phyloP scores from a whole-genome alignment of 2,797 vertebrate genomes.

The Tragelaphus oryx region DNA sequence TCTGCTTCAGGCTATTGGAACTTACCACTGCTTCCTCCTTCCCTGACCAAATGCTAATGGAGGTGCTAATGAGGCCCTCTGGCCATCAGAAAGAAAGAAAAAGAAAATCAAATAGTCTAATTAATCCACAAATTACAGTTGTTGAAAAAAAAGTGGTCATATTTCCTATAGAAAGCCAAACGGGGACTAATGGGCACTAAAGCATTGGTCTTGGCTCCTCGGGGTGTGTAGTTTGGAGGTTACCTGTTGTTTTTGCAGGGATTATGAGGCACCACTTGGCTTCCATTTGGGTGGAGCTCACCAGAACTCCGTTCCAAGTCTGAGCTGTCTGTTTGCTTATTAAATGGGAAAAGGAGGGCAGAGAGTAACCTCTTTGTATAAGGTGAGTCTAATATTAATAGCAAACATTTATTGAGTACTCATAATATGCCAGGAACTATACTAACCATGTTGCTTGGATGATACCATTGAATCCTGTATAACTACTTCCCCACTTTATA shows the following conservation, averaged over 20 bases:
- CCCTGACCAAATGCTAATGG: conserved; percentile 32
- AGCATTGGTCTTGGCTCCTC: conserved; percentile 67
- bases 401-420: conserved; percentile 67
- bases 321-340: conserved; percentile 75
- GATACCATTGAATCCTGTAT: neutral
- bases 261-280: conserved; percentile 72
- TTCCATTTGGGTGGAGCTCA: conserved; percentile 69
- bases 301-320: conserved; percentile 65
- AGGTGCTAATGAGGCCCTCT: conserved; percentile 65
- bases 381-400: conserved; percentile 71
- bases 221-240: conserved; percentile 71
- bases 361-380: conserved; percentile 76
- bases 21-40: neutral
- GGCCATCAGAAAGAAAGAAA: conserved; percentile 61
- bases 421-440: conserved; percentile 43
- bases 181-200: conserved; percentile 45
- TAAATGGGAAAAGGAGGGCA: conserved; percentile 71
- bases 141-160: conserved; percentile 57
- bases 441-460: conserved; percentile 39
- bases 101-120: conserved; percentile 61
- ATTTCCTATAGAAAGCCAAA: conserved; percentile 74
- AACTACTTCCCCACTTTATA: neutral
- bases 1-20: neutral
- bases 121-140: conserved; percentile 60
- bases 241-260: conserved; percentile 73